These are phyloP conservation scores for Sardina pilchardus DNA, from an alignment of 2,113 vertebrate species.

Conservation along the genomic window DNA sequence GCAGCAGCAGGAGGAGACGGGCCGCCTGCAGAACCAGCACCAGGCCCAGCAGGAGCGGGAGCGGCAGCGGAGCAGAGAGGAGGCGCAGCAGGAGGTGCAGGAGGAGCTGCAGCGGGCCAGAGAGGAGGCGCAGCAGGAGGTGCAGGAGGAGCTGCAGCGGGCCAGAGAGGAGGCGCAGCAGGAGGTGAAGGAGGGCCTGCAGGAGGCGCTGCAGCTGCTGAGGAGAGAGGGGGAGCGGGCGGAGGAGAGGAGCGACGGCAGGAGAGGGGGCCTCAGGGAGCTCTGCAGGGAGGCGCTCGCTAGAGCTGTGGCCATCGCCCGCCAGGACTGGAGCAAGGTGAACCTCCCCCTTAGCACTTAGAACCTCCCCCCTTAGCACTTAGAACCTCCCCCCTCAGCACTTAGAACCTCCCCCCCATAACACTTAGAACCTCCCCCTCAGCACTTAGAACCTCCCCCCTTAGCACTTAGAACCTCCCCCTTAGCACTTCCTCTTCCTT, in stretches of 20 bases:
- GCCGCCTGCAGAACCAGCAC: slow-evolving; percentile 77
- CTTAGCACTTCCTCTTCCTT: too few species aligned
- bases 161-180: slow-evolving; percentile 70
- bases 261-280: slow-evolving; percentile 44
- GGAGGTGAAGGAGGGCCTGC: slow-evolving; percentile 72
- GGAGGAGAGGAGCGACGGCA: slow-evolving; percentile 38
- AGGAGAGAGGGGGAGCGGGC: slow-evolving; percentile 41
- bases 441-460: too few species aligned
- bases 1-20: slow-evolving; percentile 88
- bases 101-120: slow-evolving; percentile 66
- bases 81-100: slow-evolving; percentile 73
- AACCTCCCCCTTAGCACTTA: too few species aligned
- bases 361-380: too few species aligned
- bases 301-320: slow-evolving; percentile 64
- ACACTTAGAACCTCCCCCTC: too few species aligned
- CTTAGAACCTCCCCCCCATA: too few species aligned
- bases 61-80: too few species aligned
- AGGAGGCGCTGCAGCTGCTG: slow-evolving; percentile 68
- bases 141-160: slow-evolving; percentile 66
- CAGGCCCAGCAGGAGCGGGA: slow-evolving; percentile 77
- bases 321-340: slow-evolving; percentile 78
- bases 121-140: slow-evolving; percentile 70
- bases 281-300: slow-evolving; percentile 67
- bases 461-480: too few species aligned
- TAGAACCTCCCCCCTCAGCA: too few species aligned